Percentiles rank a stretch among this genome's conserved stretches.
These are phyloP conservation scores for Zeus faber DNA, from an alignment of 2,113 vertebrate species.

Conservation along the genomic window DNA sequence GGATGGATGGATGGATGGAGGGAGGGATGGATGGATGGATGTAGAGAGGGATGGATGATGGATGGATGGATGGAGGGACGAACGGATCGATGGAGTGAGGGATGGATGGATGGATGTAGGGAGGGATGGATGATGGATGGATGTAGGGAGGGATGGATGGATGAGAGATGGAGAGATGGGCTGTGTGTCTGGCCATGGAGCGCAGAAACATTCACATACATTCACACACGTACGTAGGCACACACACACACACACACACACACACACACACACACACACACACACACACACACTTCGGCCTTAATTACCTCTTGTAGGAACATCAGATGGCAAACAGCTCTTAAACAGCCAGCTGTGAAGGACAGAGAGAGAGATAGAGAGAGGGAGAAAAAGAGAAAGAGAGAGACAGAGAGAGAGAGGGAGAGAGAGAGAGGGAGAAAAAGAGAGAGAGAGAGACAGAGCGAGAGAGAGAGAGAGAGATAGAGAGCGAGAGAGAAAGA, in stretches of 20 bases:
- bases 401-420: not conserved
- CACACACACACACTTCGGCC: constrained; percentile 36
- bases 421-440: not conserved
- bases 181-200: not conserved
- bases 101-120: not conserved
- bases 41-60: too few species aligned
- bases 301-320: constrained; percentile 78
- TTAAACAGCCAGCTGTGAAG: constrained; percentile 71
- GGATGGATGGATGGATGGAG: too few species aligned
- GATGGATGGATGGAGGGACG: too few species aligned
- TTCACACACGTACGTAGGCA: not conserved
- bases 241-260: constrained; percentile 23
- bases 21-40: too few species aligned
- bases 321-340: constrained; percentile 74
- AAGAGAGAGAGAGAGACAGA: not conserved
- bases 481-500: not conserved
- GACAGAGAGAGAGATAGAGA: constrained; percentile 14
- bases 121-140: constrained; percentile 54
- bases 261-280: not conserved
- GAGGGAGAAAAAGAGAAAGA: constrained; percentile 19
- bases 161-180: not conserved
- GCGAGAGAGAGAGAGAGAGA: not conserved
- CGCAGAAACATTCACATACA: too few species aligned
- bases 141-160: constrained; percentile 44
- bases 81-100: not conserved